These are phyloP conservation scores for Haemorhous mexicanus DNA, from an alignment of 2,113 vertebrate genomes.

Conservation along the genomic window DNA sequence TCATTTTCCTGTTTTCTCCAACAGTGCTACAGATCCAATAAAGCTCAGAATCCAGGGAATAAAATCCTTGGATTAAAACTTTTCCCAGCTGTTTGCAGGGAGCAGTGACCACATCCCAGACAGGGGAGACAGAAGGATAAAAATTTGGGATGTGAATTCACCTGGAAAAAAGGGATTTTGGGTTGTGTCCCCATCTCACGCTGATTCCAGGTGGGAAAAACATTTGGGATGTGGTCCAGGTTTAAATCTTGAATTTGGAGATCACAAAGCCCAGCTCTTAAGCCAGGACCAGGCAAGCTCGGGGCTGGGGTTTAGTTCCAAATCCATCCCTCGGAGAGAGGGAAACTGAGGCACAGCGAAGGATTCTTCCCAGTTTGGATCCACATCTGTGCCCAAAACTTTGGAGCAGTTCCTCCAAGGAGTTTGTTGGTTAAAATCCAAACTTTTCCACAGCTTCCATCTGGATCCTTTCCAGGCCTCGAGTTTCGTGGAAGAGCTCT, in stretches of 20 bases:
- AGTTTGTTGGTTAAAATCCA: not conserved
- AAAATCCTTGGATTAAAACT: not conserved
- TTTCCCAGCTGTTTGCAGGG: not conserved
- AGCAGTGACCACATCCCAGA: too few relatives aligned
- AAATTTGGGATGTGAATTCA: not conserved
- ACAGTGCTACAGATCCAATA: not conserved
- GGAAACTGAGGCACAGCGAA: not conserved
- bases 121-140: not conserved
- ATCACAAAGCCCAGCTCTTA: not conserved
- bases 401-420: not conserved
- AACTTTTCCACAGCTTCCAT: not conserved
- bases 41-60: not conserved
- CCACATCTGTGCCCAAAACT: not conserved
- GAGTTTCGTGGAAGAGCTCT: not conserved
- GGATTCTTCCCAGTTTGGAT: not conserved
- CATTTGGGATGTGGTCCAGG: fast-evolving
- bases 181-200: fast-evolving
- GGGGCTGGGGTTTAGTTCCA: not conserved
- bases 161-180: not conserved
- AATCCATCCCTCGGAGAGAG: not conserved
- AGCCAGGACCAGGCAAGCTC: not conserved
- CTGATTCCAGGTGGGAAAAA: not conserved
- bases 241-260: not conserved
- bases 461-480: not conserved
- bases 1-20: not conserved